Base-by-base conservation (phyloP, 2,888 invertebrate genomes). In the Lysandra coridon region DNA sequence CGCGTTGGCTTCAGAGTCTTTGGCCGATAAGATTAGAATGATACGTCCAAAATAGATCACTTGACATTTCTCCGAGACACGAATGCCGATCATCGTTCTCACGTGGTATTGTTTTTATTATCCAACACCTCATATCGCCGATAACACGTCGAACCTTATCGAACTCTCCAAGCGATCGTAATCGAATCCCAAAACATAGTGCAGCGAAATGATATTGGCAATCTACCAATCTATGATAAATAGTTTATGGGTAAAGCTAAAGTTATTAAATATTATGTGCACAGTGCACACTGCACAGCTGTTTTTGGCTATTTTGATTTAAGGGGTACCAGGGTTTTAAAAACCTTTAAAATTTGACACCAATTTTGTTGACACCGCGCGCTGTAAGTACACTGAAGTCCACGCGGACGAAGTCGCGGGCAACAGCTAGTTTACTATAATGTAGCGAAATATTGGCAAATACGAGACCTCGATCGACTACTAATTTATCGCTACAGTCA, bases 101-200 rank as follows among this genome's bases (percentile, higher is more conserved):
- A 93, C 93, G 92, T 93, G 93, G 88, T 87, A 90, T 90, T 94
- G 93, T 94, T 93, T 93, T 92, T 92, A 91, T 91, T 91, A 90
- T 90, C 87, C 89, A 86, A 85, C 84, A 85, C 83, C 82, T 82
- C 85, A 86, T 90, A 90, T 88, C 89, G 84, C 83, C 86, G 91
- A 93, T 92, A 91, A 89, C 86, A 87, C 85, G 84, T 82, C 81
- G 83, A 85, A 85, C 84, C 80, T 82, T 85, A 86, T 84, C 84
- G 86, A 85, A 84, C 82, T 79, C 81, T 81, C 79, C 80, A 81
- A 80, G 78, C 82, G 78, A 77, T 44, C 81, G 33, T 14, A 37
- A 69, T 69, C 69, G 37, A 33, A 30, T 23, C 7, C 4, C 40
- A 6, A 53, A 12, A 57, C 57, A 2, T 57, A 57, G 3, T 17